These are phyloP conservation scores for Prunella fulvescens DNA, from an alignment of 2,113 vertebrate species.

Conservation along the genomic window DNA sequence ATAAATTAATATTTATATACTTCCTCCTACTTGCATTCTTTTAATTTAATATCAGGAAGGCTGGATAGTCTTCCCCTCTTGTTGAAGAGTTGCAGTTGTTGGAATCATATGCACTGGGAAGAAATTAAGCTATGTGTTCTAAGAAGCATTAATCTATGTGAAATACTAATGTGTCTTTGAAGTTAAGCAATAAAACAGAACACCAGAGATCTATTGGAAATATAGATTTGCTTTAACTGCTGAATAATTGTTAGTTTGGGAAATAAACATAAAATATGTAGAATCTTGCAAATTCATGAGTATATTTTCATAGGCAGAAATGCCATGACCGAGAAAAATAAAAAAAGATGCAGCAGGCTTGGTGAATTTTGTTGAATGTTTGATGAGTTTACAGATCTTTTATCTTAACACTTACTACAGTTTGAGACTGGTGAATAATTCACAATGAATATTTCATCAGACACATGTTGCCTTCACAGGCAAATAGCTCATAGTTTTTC, in stretches of 20 bases:
- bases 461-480: slow-evolving; percentile 4
- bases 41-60: not conserved
- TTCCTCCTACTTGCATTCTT: not conserved
- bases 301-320: not conserved
- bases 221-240: not conserved
- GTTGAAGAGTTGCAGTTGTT: not conserved
- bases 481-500: not conserved
- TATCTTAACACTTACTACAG: slow-evolving; percentile 19
- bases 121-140: not conserved
- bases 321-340: not conserved
- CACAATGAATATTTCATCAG: slow-evolving; percentile 19
- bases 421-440: slow-evolving; percentile 39
- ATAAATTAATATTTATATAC: not conserved
- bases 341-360: not conserved
- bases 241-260: not conserved
- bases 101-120: not conserved
- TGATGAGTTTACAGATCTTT: slow-evolving; percentile 36
- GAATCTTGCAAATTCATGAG: not conserved
- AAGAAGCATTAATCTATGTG: not conserved
- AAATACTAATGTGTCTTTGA: not conserved
- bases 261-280: not conserved
- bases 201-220: not conserved
- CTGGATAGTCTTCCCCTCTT: not conserved
- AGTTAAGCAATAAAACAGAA: not conserved
- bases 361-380: slow-evolving; percentile 13